phyloP scores from a whole-genome alignment of 2,888 invertebrate genomes.

The Glaucopsyche alexis region DNA sequence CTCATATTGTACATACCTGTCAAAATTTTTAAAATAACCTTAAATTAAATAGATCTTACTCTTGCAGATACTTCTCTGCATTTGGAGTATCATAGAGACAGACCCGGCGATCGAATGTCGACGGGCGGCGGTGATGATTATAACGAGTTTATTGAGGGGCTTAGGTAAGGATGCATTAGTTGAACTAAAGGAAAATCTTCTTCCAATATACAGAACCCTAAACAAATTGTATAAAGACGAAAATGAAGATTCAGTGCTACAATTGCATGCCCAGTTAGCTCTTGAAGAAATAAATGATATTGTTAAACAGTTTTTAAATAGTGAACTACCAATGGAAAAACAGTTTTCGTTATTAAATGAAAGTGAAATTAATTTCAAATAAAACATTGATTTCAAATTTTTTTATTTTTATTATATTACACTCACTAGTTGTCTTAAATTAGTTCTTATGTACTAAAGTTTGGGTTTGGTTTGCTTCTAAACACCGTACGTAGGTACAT shows the following conservation, averaged over 20 bases:
- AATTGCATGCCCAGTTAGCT: constrained; percentile 87
- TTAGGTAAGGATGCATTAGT: constrained; percentile 84
- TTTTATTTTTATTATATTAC: constrained; percentile 37
- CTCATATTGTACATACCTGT: too few relatives aligned
- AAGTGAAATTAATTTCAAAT: constrained; percentile 49
- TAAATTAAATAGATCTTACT: constrained; percentile 33
- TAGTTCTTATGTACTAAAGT: constrained; percentile 28
- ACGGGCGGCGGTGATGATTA: constrained; percentile 88
- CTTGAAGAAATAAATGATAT: constrained; percentile 87
- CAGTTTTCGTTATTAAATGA: constrained; percentile 67
- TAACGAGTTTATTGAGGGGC: constrained; percentile 86
- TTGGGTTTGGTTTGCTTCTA: neutral
- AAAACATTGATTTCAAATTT: constrained; percentile 43
- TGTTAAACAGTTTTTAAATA: constrained; percentile 81
- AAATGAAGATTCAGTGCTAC: constrained; percentile 83
- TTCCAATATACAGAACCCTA: constrained; percentile 85
- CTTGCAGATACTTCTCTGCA: constrained; percentile 85
- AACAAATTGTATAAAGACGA: constrained; percentile 83
- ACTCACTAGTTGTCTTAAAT: constrained; percentile 19
- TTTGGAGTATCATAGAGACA: constrained; percentile 83
- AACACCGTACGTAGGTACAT: neutral
- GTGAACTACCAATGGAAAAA: constrained; percentile 79
- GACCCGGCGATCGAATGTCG: constrained; percentile 87
- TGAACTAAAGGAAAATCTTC: constrained; percentile 83
- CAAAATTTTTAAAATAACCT: neutral